Percentiles rank a stretch among this genome's conserved stretches.
These are phyloP conservation scores for Boleophthalmus pectinirostris DNA, from an alignment of 2,113 vertebrate genomes.

Conservation along the genomic window DNA sequence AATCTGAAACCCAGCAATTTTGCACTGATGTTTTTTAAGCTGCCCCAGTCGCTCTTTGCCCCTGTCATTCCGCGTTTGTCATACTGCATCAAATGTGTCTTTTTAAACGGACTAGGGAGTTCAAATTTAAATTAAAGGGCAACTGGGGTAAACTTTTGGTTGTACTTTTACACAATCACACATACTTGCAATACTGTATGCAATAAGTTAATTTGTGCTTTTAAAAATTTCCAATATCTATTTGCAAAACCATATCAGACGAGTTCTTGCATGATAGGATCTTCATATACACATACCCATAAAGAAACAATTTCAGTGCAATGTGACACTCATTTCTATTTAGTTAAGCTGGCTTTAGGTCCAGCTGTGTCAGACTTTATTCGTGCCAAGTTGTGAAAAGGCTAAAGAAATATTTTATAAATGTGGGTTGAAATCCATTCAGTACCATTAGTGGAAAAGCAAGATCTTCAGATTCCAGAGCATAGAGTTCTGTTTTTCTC, in stretches of 20 bases:
- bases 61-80: background rate
- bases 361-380: background rate
- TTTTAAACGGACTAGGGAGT: background rate
- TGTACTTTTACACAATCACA: background rate
- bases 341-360: background rate
- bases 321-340: background rate
- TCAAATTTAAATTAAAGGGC: background rate
- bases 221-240: too few relatives aligned
- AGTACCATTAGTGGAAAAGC: slow-evolving; percentile 19
- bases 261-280: too few relatives aligned
- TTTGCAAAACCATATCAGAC: too few relatives aligned
- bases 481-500: slow-evolving; percentile 53
- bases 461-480: slow-evolving; percentile 26
- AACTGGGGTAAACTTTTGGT: too few relatives aligned
- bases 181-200: background rate
- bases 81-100: background rate
- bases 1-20: too few relatives aligned
- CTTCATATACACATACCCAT: too few relatives aligned
- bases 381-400: background rate
- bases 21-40: too few relatives aligned
- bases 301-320: background rate
- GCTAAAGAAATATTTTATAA: slow-evolving; percentile 6
- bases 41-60: background rate
- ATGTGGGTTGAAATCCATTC: slow-evolving; percentile 27
- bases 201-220: too few relatives aligned